Base-by-base conservation (phyloP, 2,113 vertebrate species). In the Limnothrissa miodon region DNA sequence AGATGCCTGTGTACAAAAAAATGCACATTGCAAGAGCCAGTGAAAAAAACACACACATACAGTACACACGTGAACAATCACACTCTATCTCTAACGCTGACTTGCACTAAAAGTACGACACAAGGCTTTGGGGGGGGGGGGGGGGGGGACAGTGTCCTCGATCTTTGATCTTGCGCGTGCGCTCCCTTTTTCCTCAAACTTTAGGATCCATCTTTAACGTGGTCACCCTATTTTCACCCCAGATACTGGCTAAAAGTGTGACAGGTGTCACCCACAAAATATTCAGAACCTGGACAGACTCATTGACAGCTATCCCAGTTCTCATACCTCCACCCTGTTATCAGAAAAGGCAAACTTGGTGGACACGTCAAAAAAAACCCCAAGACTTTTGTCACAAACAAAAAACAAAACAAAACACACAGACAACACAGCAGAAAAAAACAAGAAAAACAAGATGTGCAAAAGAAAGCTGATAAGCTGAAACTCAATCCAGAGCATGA, bases 1-100 rank as follows among this genome's bases (percentile, higher is more conserved):
- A 53, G 4, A 53, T 19, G 17, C 48, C 48, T 51, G 51, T 23
- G 19, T 53, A 53, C 51, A 53, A 53, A 48, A 19, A 48, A 53
- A 51, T 51, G 48, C 48, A 51, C 48, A 51, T 51, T 19, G 17
- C 48, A 51, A 53, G 19, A 53, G 51, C 51, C 62, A 70, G n/a
- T 29, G n/a, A 33, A 4, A 59, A 2, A 19, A 1, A 17, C 15
- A 51, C 46, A 56, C 78, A 29, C 79, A 88, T 82, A 87, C 81
- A 51, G 1, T 1, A 87, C 85, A 66, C 78, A 86, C 46, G 83
- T 39, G 86, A 11, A 36, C 25, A 23, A n/a, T 33, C 29, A 25
- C 56, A 36, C 62, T 39, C 44, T 39, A 21, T 62, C 33, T 56
- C 33, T 46, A 39, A 21, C 29, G 48, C 74, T 42, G 70, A 39